Conservation (phyloP, 2,888 invertebrate genomes). For the Hirtodrosophila confusa region DNA sequence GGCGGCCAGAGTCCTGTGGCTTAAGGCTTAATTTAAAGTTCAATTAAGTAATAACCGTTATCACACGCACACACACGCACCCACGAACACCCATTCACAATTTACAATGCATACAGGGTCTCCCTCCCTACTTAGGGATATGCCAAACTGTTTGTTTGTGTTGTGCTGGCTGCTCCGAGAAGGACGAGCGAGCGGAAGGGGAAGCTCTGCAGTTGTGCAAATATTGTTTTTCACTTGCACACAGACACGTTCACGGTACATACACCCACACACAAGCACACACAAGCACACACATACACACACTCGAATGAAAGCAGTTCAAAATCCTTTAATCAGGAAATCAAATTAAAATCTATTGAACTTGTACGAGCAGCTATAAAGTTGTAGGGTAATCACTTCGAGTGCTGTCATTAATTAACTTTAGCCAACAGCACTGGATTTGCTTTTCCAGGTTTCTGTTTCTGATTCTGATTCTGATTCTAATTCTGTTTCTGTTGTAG, state of each 20-base stretch:
- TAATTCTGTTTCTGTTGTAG: constrained; percentile 5
- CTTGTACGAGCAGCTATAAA: constrained; percentile 25
- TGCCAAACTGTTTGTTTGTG: constrained; percentile 27
- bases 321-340: constrained; percentile 21
- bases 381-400: constrained; percentile 17
- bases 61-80: constrained; percentile 24
- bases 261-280: constrained; percentile 2
- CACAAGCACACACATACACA: constrained; percentile 6
- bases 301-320: constrained; percentile 1
- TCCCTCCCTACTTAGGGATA: constrained; percentile 7
- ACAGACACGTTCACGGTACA: not conserved
- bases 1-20: constrained; percentile 22
- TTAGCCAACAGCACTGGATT: not conserved
- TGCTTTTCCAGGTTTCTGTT: constrained; percentile 3
- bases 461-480: constrained; percentile 3
- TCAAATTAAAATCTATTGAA: constrained; percentile 59
- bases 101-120: constrained; percentile 12
- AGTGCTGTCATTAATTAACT: constrained; percentile 24
- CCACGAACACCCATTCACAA: constrained; percentile 1
- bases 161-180: not conserved
- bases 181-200: not conserved
- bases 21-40: constrained; percentile 53
- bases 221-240: constrained; percentile 70
- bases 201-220: constrained; percentile 59
- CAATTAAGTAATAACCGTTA: constrained; percentile 71